Evolutionary conservation across 2,888 invertebrate genomes (phyloP).

Genomic region (Cetonia aurata): DNA sequence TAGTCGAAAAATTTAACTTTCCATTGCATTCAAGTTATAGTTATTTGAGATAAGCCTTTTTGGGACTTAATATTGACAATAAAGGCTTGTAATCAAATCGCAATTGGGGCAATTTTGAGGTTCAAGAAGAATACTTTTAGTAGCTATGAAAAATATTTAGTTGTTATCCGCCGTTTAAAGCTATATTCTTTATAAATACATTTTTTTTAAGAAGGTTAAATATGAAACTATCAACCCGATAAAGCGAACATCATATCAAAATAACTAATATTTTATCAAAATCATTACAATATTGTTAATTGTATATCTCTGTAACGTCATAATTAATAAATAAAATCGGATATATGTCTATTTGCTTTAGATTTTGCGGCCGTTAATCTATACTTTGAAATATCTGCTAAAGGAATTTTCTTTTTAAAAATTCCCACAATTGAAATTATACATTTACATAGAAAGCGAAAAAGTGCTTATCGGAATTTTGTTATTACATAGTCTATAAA

Average conservation of each 20-base stretch:
- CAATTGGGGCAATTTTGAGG: no score
- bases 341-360: not conserved
- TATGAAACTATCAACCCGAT: conserved; percentile 4
- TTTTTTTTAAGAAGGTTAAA: not conserved
- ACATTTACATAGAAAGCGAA: conserved; percentile 17
- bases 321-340: not conserved
- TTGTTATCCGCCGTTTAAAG: no score
- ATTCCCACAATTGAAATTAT: conserved; percentile 14
- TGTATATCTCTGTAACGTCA: conserved; percentile 9
- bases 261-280: conserved; percentile 2
- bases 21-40: no score
- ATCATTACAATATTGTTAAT: not conserved
- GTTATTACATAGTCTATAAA: conserved; percentile 18
- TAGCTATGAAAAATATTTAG: no score
- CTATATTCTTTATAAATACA: no score
- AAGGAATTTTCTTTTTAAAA: conserved; percentile 4
- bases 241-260: conserved; percentile 7
- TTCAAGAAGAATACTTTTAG: no score
- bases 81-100: no score
- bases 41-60: no score
- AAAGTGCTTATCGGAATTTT: conserved; percentile 21
- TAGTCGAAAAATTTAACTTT: no score
- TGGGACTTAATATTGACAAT: no score
- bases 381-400: not conserved
- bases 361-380: not conserved